Evolutionary conservation across 2,888 invertebrate genomes (phyloP).

Genomic region (Dolomedes plantarius): DNA sequence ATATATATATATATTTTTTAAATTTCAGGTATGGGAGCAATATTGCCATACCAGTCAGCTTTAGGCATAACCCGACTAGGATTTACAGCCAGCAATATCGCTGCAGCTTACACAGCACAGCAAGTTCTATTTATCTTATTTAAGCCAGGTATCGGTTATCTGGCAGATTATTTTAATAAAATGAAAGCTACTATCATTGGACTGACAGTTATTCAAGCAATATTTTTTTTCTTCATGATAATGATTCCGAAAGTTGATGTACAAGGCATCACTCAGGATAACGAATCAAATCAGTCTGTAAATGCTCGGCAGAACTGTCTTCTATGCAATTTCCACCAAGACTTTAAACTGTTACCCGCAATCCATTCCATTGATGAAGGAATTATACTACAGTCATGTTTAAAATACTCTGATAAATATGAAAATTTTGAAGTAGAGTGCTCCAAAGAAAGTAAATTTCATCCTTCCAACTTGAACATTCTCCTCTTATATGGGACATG

Average conservation of each 20-base stretch:
- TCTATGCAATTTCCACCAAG: too few species aligned
- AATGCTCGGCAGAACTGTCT: too few species aligned
- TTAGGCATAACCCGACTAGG: conserved; percentile 24
- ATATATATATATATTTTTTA: too few species aligned
- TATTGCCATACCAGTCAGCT: conserved; percentile 17
- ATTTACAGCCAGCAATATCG: conserved; percentile 21
- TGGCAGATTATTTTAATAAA: conserved; percentile 50
- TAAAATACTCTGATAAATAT: too few species aligned
- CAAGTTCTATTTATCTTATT: conserved; percentile 29
- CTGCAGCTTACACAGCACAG: conserved; percentile 8
- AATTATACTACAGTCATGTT: too few species aligned
- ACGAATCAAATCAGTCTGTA: too few species aligned
- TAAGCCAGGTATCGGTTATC: conserved; percentile 28
- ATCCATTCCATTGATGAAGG: too few species aligned
- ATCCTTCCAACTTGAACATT: too few species aligned
- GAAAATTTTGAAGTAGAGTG: too few species aligned
- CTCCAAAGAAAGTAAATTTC: too few species aligned
- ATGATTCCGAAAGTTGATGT: conserved; percentile 12
- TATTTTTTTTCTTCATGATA: conserved; percentile 24
- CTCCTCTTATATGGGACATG: too few species aligned
- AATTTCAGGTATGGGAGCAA: conserved; percentile 26
- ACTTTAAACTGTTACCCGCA: too few species aligned
- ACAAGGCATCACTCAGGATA: neutral
- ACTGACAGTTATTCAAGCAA: conserved; percentile 14
- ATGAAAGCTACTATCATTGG: conserved; percentile 19